Base-by-base conservation (phyloP, 2,888 invertebrate genomes). In the Melanchra persicariae region DNA sequence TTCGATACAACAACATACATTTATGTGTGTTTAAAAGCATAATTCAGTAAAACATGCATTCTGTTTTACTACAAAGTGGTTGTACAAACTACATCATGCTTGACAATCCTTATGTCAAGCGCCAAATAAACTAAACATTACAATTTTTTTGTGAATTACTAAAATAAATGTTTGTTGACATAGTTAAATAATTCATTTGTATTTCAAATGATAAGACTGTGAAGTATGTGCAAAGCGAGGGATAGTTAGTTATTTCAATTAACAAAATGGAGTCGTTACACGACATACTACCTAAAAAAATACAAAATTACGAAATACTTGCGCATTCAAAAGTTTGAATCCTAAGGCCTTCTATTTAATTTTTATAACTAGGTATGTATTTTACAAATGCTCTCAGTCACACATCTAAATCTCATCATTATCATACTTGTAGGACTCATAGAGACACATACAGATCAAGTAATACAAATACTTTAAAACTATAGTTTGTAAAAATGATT, bases 401-500 rank as follows among this genome's bases (percentile, higher is more conserved):
- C 69, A 43, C 68, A 22, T 70, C 45, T 62, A 77, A 62, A 73
- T 69, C 70, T 59, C 70, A 76, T 47, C 58, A 75, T 60, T 60
- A 61, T 64, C 72, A 69, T 61, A 72, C 58, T 68, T 61, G 40
- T 64, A 68, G n/a, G 43, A 62, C 60, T 74, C 59, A 71, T 63
- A 61, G 59, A 55, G 62, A 65, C 51, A 80, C 66, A 66, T 60
- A 77, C 70, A 68, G 58, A 65, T 79, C 65, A 74, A 40, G 54
- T 70, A 37, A 66, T 63, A 74, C 70, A 78, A 69, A 62, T 52
- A 66, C 40, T 60, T 72, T 70, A 77, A 49, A 77, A 61, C 74
- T 74, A 82, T 69, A 55, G 55, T 70, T 55, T 60, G 60, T 63
- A 67, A 63, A 79, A 77, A 82, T 67, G 74, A 83, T 81, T 77